Conservation (phyloP, 2,113 vertebrate genomes). For the Herpailurus yagouaroundi region DNA sequence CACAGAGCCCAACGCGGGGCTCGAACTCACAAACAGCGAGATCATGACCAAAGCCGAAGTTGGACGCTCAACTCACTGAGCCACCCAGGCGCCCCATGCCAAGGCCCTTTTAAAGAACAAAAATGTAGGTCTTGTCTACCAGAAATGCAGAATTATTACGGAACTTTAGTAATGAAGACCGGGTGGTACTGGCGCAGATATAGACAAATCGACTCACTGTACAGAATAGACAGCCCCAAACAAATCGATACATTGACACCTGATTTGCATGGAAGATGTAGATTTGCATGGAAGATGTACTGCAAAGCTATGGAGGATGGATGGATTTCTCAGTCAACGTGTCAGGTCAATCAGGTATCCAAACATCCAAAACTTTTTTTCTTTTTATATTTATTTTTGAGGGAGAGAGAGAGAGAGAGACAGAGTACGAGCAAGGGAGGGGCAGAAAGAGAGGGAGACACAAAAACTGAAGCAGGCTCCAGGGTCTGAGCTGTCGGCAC, state of each 20-base stretch:
- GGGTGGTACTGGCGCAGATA: background rate
- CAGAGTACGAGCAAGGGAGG: too few species aligned
- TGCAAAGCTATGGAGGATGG: background rate
- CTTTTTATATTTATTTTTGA: too few species aligned
- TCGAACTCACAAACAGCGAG: too few species aligned
- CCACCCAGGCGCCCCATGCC: background rate
- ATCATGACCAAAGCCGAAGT: too few species aligned
- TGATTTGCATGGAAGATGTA: background rate
- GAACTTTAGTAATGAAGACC: background rate
- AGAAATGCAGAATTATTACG: background rate
- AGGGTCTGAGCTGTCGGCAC: too few species aligned
- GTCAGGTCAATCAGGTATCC: background rate
- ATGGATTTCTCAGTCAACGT: background rate
- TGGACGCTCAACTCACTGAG: too few species aligned
- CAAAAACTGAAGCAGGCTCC: too few species aligned
- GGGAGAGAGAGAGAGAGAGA: too few species aligned
- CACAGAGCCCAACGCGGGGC: too few species aligned
- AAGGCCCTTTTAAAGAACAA: background rate
- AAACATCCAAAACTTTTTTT: background rate
- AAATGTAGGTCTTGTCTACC: background rate
- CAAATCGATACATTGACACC: background rate
- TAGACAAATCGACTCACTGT: background rate
- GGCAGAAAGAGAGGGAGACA: too few species aligned
- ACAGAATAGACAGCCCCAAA: background rate
- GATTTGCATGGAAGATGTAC: background rate